A percentile compares a stretch with the other conserved stretches of the same genome.
phyloP scores from a whole-genome alignment of 2,113 vertebrate genomes.

The Dipodomys ordii region DNA sequence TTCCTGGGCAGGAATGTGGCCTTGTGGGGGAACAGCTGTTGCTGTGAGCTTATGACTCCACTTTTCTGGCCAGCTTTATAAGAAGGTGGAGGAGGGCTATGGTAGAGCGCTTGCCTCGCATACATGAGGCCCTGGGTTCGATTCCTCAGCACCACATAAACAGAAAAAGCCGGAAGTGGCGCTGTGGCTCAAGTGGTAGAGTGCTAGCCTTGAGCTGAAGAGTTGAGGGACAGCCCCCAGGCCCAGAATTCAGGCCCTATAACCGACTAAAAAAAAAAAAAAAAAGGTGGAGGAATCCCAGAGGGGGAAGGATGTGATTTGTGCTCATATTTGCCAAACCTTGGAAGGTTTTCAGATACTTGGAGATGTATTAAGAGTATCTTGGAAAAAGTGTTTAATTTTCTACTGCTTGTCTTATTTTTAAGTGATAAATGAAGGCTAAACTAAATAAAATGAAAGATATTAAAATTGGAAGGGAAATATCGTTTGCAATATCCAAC shows the following conservation, averaged over 20 bases:
- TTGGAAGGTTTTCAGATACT: neutral
- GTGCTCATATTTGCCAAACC: neutral
- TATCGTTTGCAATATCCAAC: neutral
- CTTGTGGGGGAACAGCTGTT: neutral
- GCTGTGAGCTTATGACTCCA: neutral
- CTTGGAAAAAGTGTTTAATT: slow-evolving; percentile 69
- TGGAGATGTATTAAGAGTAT: slow-evolving; percentile 56
- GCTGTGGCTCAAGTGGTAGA: too few species aligned
- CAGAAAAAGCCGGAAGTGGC: too few species aligned
- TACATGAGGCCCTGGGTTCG: too few species aligned
- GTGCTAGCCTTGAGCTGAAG: too few species aligned
- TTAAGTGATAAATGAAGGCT: slow-evolving; percentile 70
- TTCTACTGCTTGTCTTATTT: slow-evolving; percentile 63
- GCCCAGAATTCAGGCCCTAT: too few species aligned
- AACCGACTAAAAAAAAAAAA: too few species aligned
- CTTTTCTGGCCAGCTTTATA: neutral
- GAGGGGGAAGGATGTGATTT: neutral
- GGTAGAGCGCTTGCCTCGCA: too few species aligned
- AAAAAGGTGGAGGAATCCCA: neutral
- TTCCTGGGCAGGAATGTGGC: neutral
- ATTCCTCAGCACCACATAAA: too few species aligned
- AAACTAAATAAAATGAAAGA: slow-evolving; percentile 19
- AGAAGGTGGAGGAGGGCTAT: neutral
- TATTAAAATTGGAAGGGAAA: slow-evolving; percentile 42
- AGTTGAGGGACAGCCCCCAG: too few species aligned